Base-by-base conservation (phyloP, 2,888 invertebrate species). In the Tillus elongatus region DNA sequence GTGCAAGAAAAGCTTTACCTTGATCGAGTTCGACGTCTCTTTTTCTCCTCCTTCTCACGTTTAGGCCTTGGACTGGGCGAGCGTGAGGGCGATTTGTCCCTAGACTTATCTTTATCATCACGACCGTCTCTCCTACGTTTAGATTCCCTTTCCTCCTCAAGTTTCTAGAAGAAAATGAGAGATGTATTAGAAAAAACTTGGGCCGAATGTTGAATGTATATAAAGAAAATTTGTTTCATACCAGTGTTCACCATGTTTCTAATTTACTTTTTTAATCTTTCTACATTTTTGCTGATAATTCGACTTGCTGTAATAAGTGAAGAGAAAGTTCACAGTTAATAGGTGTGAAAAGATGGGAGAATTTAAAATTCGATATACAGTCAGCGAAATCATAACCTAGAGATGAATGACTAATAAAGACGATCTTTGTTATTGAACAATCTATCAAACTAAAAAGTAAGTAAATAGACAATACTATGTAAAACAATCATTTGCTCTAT, bases 101-200 rank as follows among this genome's bases (percentile, higher is more conserved):
- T 41, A 35, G 6, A 6, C n/a, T 53, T 49, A n/a, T 47, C 43
- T n/a, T 13, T 35, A 4, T 16, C 16, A 14, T 40, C 45, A 33
- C 51, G 54, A 60, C 80, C 79, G 60, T 82, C 79, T 73, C 82
- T 81, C 64, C 77, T 68, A 46, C 76, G 69, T 51, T 69, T 70
- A 29, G 76, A 75, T 60, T 79, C 79, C 55, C 77, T 77, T 57
- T 80, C 79, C 61, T 80, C 80, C 62, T 82, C 82, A 68, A 80
- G 79, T 71, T 81, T 81, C 78, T 80, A 72, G 58, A 72, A 70
- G 68, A 60, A 68, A 66, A 65, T 55, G 64, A 60, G 49, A 47
- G 24, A 13, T 15, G 10, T 12, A 42, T 19, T 36, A 19, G 15
- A 35, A 11, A 6, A 16, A 14, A 9, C 6, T 8, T 29, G 37